Evolutionary conservation across 2,797 vertebrate species (phyloP).

Genomic region (Sebastes flavidus): DNA sequence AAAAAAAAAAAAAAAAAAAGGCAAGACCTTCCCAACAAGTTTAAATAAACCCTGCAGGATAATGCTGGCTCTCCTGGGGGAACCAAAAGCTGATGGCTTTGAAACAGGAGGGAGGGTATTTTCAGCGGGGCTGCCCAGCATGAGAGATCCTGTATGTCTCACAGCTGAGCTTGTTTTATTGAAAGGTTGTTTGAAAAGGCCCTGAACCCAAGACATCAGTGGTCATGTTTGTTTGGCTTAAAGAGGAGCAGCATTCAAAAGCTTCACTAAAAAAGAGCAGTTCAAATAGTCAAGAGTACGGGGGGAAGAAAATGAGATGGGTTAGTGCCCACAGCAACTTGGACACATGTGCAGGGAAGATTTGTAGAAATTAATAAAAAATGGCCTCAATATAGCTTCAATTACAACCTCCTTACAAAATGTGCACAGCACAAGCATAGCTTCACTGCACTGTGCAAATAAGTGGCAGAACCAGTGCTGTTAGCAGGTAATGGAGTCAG

Average conservation of each 20-base stretch:
- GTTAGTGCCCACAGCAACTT: conserved; percentile 43
- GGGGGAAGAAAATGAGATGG: conserved; percentile 58
- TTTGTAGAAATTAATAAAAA: conserved; percentile 61
- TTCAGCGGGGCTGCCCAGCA: conserved; percentile 77
- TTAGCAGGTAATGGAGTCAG: conserved; percentile 82
- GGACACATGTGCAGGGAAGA: conserved; percentile 38
- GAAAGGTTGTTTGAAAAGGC: conserved; percentile 81
- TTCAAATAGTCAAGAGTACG: conserved; percentile 27
- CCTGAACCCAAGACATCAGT: conserved; percentile 77
- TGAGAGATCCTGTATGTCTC: conserved; percentile 82
- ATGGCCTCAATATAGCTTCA: conserved; percentile 54
- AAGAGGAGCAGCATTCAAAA: conserved; percentile 66
- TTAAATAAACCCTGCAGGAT: conserved; percentile 84
- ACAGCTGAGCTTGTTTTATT: conserved; percentile 85
- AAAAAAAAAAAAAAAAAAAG: conserved; percentile 45
- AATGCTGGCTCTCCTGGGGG: conserved; percentile 80
- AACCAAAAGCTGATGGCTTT: conserved; percentile 82
- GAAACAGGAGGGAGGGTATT: conserved; percentile 82
- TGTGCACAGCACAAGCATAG: conserved; percentile 59
- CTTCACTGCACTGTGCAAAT: conserved; percentile 66
- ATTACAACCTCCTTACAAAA: conserved; percentile 63
- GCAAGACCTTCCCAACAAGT: conserved; percentile 80
- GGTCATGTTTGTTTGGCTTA: conserved; percentile 80
- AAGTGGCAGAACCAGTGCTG: conserved; percentile 77
- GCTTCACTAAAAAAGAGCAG: conserved; percentile 61